Evolutionary conservation across 2,113 vertebrate species (phyloP).

Genomic region (Crotophaga sulcirostris): DNA sequence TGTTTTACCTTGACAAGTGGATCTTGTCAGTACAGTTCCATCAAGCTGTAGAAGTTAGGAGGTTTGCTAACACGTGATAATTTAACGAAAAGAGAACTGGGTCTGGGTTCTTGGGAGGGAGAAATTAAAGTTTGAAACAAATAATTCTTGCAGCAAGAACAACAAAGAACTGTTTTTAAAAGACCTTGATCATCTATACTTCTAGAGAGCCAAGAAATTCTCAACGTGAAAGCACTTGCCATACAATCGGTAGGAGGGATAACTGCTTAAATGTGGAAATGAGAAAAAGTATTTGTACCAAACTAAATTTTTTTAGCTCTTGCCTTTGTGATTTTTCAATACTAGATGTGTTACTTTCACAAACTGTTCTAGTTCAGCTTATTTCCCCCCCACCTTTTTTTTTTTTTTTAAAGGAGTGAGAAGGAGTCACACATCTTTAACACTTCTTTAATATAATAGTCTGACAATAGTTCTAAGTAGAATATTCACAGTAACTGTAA

Average conservation of each 20-base stretch:
- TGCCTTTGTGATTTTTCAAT: not conserved
- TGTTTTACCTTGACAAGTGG: not conserved
- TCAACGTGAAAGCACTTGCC: not conserved
- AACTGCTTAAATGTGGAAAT: conserved; percentile 22
- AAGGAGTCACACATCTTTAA: not conserved
- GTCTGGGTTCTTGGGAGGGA: not conserved
- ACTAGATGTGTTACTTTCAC: not conserved
- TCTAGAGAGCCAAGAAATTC: not conserved
- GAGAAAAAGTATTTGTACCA: not conserved
- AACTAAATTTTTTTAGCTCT: not conserved
- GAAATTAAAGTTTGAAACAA: not conserved
- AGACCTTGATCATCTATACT: not conserved
- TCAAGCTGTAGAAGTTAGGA: not conserved
- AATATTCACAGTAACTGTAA: conserved; percentile 2
- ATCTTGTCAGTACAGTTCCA: not conserved
- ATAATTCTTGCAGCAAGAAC: not conserved
- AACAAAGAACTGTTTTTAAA: not conserved
- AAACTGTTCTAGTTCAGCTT: conserved; percentile 3
- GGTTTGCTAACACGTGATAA: not conserved
- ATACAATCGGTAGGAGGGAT: not conserved
- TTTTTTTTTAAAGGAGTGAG: not conserved
- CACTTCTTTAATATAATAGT: not conserved
- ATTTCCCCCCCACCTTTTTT: not conserved
- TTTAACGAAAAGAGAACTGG: not conserved
- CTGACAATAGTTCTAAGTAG: conserved; percentile 26